Conservation (phyloP, 1,140 invertebrate species). For the Condylostylus longicornis region DNA sequence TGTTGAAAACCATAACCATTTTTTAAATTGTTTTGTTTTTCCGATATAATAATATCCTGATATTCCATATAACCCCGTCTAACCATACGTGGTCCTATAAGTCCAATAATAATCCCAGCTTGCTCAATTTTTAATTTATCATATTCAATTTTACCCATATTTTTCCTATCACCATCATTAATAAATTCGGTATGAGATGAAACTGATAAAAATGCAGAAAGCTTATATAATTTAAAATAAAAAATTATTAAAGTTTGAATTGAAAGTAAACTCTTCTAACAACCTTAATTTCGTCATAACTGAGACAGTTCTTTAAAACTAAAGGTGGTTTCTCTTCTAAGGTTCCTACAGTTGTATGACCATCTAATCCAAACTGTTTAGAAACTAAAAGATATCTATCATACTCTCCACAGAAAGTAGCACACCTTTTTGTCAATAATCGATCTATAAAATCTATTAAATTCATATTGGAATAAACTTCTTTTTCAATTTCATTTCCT, state of each 20-base stretch:
- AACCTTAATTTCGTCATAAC: constrained; percentile 29
- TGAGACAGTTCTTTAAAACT: constrained; percentile 14
- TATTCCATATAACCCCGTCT: too few species aligned
- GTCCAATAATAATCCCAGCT: not conserved
- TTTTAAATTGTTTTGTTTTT: not conserved
- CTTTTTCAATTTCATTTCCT: constrained; percentile 11
- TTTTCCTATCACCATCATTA: not conserved
- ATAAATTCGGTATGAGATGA: not conserved
- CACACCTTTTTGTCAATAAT: constrained; percentile 18
- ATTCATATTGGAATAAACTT: constrained; percentile 9
- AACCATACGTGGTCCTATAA: not conserved
- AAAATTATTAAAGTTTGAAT: too few species aligned
- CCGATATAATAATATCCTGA: not conserved
- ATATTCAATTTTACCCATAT: not conserved
- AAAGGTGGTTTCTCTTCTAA: constrained; percentile 10
- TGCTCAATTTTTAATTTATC: not conserved
- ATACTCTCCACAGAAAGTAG: constrained; percentile 6
- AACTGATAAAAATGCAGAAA: not conserved
- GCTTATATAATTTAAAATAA: too few species aligned
- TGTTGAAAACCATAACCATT: not conserved
- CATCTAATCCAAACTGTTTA: constrained; percentile 4
- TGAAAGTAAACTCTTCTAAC: too few species aligned
- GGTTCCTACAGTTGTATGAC: constrained; percentile 17
- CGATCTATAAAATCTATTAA: constrained; percentile 18
- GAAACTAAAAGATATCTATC: constrained; percentile 13